Evolutionary conservation across 2,888 invertebrate genomes (phyloP).

Genomic region (Salpingus planirostris): DNA sequence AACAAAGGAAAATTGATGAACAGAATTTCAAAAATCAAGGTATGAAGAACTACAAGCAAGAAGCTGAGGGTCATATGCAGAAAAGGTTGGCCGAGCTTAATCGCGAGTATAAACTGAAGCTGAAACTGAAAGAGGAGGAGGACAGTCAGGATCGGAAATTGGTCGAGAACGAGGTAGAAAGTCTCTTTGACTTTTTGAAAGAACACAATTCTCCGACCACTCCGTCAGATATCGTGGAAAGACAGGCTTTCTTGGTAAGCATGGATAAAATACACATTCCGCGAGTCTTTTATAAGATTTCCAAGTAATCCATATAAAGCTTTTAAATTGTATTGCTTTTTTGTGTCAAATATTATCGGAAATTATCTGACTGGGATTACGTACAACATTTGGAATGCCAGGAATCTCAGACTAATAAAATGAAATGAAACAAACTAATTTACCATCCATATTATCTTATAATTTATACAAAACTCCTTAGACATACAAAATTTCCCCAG

Average conservation of each 20-base stretch:
- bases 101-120: conserved; percentile 47
- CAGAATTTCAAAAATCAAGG: conserved; percentile 52
- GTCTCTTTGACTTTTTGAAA: conserved; percentile 61
- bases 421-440: too few species aligned
- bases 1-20: conserved; percentile 50
- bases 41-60: conserved; percentile 53
- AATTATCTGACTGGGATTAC: too few species aligned
- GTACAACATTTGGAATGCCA: too few species aligned
- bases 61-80: conserved; percentile 62
- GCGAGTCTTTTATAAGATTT: too few species aligned
- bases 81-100: conserved; percentile 59
- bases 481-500: too few species aligned
- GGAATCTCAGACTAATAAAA: too few species aligned
- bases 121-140: conserved; percentile 40
- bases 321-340: too few species aligned
- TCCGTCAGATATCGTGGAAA: conserved; percentile 17
- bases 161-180: conserved; percentile 56
- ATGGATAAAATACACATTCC: too few species aligned
- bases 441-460: too few species aligned
- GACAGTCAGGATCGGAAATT: conserved; percentile 45
- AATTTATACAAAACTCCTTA: too few species aligned
- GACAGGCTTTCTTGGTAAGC: conserved; percentile 23
- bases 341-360: too few species aligned
- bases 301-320: too few species aligned
- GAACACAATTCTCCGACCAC: conserved; percentile 34